phyloP scores from a whole-genome alignment of 2,113 vertebrate species.

The Ochotona princeps region DNA sequence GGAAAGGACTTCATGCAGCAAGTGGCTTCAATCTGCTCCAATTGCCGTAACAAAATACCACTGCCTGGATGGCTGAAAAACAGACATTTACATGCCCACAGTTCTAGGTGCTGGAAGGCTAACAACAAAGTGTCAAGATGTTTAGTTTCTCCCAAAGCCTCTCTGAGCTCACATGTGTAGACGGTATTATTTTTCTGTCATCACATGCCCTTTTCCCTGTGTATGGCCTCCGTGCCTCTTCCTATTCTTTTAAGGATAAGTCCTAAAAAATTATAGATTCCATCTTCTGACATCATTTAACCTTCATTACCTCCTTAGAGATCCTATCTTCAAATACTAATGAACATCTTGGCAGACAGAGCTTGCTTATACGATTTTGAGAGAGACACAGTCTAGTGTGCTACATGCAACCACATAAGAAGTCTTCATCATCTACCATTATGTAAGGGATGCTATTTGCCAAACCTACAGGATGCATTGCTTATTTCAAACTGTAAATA shows the following conservation, averaged over 20 bases:
- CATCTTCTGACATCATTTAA: background rate
- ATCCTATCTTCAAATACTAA: background rate
- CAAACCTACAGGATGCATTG: background rate
- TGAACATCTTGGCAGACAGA: background rate
- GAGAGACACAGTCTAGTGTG: background rate
- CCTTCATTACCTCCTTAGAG: background rate
- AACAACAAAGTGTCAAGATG: background rate
- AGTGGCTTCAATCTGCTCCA: background rate
- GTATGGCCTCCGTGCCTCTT: no score
- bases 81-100: background rate
- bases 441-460: background rate
- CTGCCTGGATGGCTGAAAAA: background rate
- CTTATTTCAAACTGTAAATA: background rate
- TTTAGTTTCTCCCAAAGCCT: background rate
- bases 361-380: background rate
- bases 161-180: background rate
- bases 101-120: background rate
- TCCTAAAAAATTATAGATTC: background rate
- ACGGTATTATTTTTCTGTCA: background rate
- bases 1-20: background rate
- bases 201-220: background rate
- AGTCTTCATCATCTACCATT: background rate
- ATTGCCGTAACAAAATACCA: background rate
- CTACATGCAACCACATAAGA: background rate
- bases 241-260: background rate